Percentiles rank a stretch among this genome's conserved stretches.
These are phyloP conservation scores for Acanthochromis polyacanthus DNA, from an alignment of 2,113 vertebrate species.

Conservation along the genomic window DNA sequence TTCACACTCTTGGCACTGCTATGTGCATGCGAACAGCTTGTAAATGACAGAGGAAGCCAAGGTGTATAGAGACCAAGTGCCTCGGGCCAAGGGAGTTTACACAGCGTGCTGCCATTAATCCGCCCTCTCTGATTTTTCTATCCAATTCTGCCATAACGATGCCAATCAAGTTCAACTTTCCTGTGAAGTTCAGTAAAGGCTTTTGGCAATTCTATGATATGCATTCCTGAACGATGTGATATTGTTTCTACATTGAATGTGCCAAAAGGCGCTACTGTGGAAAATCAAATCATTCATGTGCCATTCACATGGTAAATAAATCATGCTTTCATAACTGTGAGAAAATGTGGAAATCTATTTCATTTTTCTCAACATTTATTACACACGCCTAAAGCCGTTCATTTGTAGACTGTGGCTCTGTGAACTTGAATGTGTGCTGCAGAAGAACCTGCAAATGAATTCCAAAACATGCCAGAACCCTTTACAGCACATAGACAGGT, in stretches of 20 bases:
- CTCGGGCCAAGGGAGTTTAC: slow-evolving; percentile 84
- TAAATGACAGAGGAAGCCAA: slow-evolving; percentile 83
- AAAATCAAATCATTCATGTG: slow-evolving; percentile 18
- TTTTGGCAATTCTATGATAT: slow-evolving; percentile 41
- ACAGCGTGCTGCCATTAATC: slow-evolving; percentile 81
- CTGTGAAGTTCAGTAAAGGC: slow-evolving; percentile 40
- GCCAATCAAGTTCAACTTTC: slow-evolving; percentile 68
- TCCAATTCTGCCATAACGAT: slow-evolving; percentile 63
- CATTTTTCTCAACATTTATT: not conserved
- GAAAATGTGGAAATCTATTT: not conserved
- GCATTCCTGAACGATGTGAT: slow-evolving; percentile 46
- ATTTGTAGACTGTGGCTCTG: too few relatives aligned
- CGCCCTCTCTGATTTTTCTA: slow-evolving; percentile 71
- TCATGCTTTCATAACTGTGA: slow-evolving; percentile 6
- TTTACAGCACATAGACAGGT: not conserved
- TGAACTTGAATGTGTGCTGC: too few relatives aligned
- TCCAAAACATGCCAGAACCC: not conserved
- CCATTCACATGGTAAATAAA: slow-evolving; percentile 31
- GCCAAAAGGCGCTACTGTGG: slow-evolving; percentile 13
- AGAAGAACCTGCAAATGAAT: too few relatives aligned
- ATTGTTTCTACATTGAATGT: slow-evolving; percentile 7
- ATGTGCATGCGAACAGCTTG: slow-evolving; percentile 80
- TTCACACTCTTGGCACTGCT: slow-evolving; percentile 57
- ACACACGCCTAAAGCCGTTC: too few relatives aligned
- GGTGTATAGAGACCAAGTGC: slow-evolving; percentile 78